Conservation (phyloP, 1,140 invertebrate genomes). For the Euura saliciscinereae region DNA sequence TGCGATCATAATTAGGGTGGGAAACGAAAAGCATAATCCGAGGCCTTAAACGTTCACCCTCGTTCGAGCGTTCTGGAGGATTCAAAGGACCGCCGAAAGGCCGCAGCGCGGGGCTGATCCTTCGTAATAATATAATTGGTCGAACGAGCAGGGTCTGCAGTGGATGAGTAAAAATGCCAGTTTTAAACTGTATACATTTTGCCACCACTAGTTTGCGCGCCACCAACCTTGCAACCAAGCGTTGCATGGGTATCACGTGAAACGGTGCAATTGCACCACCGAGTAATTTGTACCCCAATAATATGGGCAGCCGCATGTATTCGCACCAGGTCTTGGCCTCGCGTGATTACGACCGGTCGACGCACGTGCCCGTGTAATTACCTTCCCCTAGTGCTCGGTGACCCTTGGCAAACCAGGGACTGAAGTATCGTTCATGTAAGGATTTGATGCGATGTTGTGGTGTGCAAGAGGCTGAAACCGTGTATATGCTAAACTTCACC, state of each 20-base stretch:
- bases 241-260: slow-evolving; percentile 1
- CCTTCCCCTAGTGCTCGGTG: background rate
- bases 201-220: background rate
- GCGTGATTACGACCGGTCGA: slow-evolving; percentile 1
- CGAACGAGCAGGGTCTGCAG: background rate
- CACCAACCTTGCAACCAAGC: background rate
- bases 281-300: slow-evolving; percentile 3
- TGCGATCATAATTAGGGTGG: slow-evolving; percentile 4
- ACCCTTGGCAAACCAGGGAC: background rate
- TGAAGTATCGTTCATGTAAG: too few species aligned
- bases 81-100: background rate
- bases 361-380: background rate
- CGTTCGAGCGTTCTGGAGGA: background rate
- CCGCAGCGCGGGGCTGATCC: background rate
- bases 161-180: background rate
- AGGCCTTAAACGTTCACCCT: background rate
- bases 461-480: too few species aligned
- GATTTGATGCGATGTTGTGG: too few species aligned
- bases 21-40: background rate
- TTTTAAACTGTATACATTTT: background rate
- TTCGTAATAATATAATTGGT: background rate
- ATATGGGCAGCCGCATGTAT: slow-evolving; percentile 3
- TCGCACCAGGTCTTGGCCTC: background rate
- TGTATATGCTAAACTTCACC: too few species aligned
- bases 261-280: background rate